Percentiles rank a stretch among this genome's conserved stretches.
phyloP scores from a whole-genome alignment of 2,113 vertebrate genomes.

The Phrynocephalus versicolor region DNA sequence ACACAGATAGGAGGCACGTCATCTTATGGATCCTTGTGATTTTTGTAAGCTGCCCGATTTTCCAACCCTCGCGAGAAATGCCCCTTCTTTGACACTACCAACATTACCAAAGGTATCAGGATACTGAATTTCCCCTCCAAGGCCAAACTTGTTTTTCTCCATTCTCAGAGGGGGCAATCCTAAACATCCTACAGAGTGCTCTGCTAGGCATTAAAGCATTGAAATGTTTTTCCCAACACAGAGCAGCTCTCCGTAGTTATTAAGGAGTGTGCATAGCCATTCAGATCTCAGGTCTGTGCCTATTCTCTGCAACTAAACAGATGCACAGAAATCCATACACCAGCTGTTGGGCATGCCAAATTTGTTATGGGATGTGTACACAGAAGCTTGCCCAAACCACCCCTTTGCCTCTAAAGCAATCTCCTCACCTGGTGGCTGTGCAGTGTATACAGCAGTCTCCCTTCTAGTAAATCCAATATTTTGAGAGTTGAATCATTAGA shows the following conservation, averaged over 20 bases:
- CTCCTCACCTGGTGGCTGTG: slow-evolving; percentile 94
- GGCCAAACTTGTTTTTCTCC: too few species aligned
- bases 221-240: background rate
- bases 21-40: background rate
- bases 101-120: too few species aligned
- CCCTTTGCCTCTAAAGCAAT: background rate
- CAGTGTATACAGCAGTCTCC: slow-evolving; percentile 91
- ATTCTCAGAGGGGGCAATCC: too few species aligned
- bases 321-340: background rate
- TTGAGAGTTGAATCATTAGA: slow-evolving; percentile 95
- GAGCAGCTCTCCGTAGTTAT: background rate
- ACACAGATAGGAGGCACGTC: background rate
- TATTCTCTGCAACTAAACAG: background rate
- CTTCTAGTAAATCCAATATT: slow-evolving; percentile 93
- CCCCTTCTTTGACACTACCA: too few species aligned
- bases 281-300: background rate
- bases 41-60: background rate
- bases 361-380: background rate
- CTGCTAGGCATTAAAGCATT: too few species aligned
- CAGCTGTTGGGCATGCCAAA: background rate
- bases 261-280: background rate
- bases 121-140: too few species aligned
- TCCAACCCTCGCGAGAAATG: background rate
- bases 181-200: too few species aligned
- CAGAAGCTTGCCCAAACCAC: background rate